A percentile compares a stretch with the other conserved stretches of the same genome.
phyloP scores from a whole-genome alignment of 2,888 invertebrate species.

The Syritta pipiens region DNA sequence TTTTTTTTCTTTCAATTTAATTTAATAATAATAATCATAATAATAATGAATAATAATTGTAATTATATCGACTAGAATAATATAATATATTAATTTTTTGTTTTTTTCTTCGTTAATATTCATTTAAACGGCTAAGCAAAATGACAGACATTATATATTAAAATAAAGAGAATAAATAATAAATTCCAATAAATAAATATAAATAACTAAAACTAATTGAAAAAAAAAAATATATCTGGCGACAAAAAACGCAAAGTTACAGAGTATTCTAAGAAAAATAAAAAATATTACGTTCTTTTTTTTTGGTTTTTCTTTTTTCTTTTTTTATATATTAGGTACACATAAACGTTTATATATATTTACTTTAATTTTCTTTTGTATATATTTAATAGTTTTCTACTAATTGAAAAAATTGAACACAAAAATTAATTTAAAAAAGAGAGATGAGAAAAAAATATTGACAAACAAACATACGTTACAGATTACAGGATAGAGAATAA shows the following conservation, averaged over 20 bases:
- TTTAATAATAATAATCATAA: conserved; percentile 57
- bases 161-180: conserved; percentile 12
- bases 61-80: conserved; percentile 64
- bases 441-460: background rate
- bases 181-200: conserved; percentile 28
- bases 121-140: conserved; percentile 25
- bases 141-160: conserved; percentile 29
- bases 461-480: conserved; percentile 7
- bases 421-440: conserved; percentile 5
- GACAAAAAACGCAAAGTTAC: conserved; percentile 22
- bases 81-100: conserved; percentile 44
- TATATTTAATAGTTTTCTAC: conserved; percentile 49
- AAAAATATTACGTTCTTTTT: conserved; percentile 12
- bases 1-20: conserved; percentile 39
- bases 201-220: conserved; percentile 27
- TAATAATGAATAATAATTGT: conserved; percentile 58
- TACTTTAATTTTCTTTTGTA: conserved; percentile 22
- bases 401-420: conserved; percentile 14
- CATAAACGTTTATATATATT: conserved; percentile 61
- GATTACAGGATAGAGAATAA: conserved; percentile 55
- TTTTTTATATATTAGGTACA: conserved; percentile 66
- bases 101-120: conserved; percentile 27
- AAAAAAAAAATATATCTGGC: conserved; percentile 7
- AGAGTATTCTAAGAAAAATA: conserved; percentile 14
- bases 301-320: conserved; percentile 27